Evolutionary conservation across 2,888 invertebrate species (phyloP), one percentile per base, ranked within the genome.

Genomic region (Trissolcus brochymenae): DNA sequence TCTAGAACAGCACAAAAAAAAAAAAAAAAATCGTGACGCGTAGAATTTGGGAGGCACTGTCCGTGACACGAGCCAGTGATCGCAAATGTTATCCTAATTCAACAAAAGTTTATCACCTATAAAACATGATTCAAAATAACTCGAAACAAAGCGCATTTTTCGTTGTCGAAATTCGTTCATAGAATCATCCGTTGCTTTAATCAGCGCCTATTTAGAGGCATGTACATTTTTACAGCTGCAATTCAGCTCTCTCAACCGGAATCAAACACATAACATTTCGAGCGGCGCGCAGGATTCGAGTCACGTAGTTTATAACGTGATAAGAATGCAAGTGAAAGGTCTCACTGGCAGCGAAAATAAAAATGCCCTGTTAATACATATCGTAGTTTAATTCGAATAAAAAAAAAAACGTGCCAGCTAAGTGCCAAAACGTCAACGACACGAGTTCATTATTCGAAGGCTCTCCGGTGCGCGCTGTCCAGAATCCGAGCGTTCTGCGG

Each of bases 321-420:
- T 75, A 68, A 75, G 64, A 68, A 75, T 68, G 53, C 65, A 43
- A 65, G 62, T 64, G 40, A 50, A 67, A 62, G 59, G 60, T 50
- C 21, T 43, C 41, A 29, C 29, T 29, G n/a, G 17, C 14, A 59
- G 16, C 16, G 29, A 62, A n/a, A 62, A 72, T 49, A 50, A 64
- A 61, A 61, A 49, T 35, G 35, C 43, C 40, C 62, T 60, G 35
- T 55, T 62, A 65, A 56, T 67, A 7, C 40, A 17, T 40, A 54
- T 59, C 62, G 62, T 59, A 67, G 62, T 66, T 66, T 53, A 43
- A 60, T 72, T 72, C 61, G 55, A 61, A 25, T 41, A 17, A 13
- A 46, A 43, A 65, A 59, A 62, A 71, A 65, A n/a, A n/a, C n/a
- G n/a, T n/a, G n/a, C n/a, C 66, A 66, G 59, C 46, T 29, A 29